These are phyloP conservation scores for Hafferia zeledoni DNA, from an alignment of 2,797 vertebrate species.

Conservation along the genomic window DNA sequence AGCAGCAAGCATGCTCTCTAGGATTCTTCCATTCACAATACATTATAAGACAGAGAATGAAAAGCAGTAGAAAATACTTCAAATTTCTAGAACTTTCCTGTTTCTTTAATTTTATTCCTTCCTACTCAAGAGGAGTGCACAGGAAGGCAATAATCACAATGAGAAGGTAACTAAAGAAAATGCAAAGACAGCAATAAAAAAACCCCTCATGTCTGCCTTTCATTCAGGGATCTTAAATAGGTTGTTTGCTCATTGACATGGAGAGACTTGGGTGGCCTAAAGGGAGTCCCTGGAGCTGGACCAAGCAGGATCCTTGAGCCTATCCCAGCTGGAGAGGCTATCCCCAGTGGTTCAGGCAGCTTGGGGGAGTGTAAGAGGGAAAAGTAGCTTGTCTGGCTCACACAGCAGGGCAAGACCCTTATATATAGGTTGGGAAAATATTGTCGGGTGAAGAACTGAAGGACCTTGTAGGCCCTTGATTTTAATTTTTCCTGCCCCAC, in stretches of 20 bases:
- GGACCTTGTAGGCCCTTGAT: background rate
- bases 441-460: background rate
- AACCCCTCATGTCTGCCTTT: background rate
- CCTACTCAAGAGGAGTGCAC: background rate
- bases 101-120: background rate
- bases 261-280: background rate
- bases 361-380: background rate
- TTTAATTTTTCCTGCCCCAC: background rate
- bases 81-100: background rate
- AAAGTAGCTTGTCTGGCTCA: background rate
- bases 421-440: background rate
- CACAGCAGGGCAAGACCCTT: background rate
- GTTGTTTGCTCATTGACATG: background rate
- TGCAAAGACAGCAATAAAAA: background rate
- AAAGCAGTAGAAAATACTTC: background rate
- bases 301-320: background rate
- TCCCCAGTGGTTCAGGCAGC: background rate
- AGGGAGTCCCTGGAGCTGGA: background rate
- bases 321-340: background rate
- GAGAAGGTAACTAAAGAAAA: background rate
- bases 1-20: conserved; percentile 14
- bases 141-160: background rate
- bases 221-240: background rate
- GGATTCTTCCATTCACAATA: background rate
- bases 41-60: background rate